Conservation (phyloP, 2,113 vertebrate species). For the Tapirus terrestris region DNA sequence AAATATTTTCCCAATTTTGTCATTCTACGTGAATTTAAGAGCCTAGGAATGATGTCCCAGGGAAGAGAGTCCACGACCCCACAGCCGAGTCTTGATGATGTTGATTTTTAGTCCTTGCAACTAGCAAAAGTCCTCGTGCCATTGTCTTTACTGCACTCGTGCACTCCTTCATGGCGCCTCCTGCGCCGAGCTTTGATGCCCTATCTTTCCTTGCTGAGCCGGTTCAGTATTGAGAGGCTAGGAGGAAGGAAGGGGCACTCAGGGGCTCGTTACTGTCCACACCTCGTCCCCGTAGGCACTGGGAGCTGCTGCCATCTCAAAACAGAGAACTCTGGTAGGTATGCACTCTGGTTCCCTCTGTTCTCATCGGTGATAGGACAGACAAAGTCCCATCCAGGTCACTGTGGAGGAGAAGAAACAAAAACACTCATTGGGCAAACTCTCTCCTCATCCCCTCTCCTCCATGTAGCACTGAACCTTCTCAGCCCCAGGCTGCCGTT, state of each 20-base stretch:
- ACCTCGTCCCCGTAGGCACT: not conserved
- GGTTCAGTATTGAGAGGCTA: too few species aligned
- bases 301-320: not conserved
- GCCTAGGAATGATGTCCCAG: too few species aligned
- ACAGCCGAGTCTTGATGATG: not conserved
- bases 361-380: not conserved
- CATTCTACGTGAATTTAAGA: not conserved
- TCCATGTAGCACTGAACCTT: not conserved
- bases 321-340: not conserved
- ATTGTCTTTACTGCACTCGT: too few species aligned
- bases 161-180: fast-evolving
- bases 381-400: not conserved
- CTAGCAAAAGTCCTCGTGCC: too few species aligned
- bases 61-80: not conserved
- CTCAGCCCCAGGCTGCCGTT: too few species aligned
- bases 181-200: fast-evolving
- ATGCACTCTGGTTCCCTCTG: not conserved
- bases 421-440: not conserved
- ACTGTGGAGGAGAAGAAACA: not conserved
- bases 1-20: too few species aligned
- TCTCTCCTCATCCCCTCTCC: not conserved
- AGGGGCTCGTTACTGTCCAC: fast-evolving
- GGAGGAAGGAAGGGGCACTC: not conserved
- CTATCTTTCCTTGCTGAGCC: too few species aligned
- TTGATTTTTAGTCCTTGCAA: not conserved